These are phyloP conservation scores for Choreutis nemorana DNA, from an alignment of 2,888 invertebrate genomes.

Conservation along the genomic window DNA sequence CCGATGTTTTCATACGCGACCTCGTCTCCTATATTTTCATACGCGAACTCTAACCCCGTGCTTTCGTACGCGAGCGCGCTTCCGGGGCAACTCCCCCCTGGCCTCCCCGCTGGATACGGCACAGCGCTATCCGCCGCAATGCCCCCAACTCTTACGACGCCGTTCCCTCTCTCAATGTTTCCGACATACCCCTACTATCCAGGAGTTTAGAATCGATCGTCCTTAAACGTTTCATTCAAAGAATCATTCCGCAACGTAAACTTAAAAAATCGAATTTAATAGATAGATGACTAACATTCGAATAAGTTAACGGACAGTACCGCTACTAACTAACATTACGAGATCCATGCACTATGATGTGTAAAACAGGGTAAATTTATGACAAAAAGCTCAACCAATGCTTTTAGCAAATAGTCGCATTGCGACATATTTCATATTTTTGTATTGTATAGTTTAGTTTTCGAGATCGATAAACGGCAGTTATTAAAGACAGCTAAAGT, in stretches of 20 bases:
- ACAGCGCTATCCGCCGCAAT: constrained; percentile 33
- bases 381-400: no score
- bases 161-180: constrained; percentile 38
- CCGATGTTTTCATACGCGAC: constrained; percentile 65
- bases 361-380: no score
- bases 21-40: constrained; percentile 47
- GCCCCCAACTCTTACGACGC: constrained; percentile 28
- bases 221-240: not conserved
- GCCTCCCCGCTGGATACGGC: constrained; percentile 40
- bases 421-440: no score
- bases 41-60: constrained; percentile 43
- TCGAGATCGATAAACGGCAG: constrained; percentile 16
- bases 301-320: no score
- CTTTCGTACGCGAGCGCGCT: constrained; percentile 36
- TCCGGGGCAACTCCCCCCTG: constrained; percentile 29
- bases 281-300: no score
- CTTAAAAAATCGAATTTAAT: no score
- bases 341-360: no score
- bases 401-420: no score
- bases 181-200: constrained; percentile 46
- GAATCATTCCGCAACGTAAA: no score
- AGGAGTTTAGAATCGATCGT: constrained; percentile 20
- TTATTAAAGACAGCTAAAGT: constrained; percentile 15
- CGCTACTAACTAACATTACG: no score
- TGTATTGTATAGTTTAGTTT: no score